Evolutionary conservation across 2,888 invertebrate species (phyloP), one percentile per base, ranked within the genome.

Genomic region (Penaeus monodon): DNA sequence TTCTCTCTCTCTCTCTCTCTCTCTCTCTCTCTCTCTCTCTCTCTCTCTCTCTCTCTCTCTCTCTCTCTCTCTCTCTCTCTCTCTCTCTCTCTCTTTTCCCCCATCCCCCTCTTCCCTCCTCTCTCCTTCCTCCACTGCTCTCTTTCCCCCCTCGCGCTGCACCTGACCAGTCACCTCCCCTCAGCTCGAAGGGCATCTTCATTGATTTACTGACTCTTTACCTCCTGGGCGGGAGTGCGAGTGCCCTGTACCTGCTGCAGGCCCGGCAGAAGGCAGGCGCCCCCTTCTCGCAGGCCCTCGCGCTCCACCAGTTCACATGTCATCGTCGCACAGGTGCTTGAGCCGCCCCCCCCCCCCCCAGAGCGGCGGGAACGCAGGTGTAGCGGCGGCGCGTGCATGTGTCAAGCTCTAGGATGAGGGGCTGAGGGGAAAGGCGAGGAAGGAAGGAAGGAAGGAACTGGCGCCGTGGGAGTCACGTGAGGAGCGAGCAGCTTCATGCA

Each of bases 41-140:
- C 74, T 76, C 74, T 38, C 74, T 76, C 74, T 76, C 44, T 76
- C 74, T 38, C 76, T 76, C 76, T 76, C 76, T 38, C 76, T 76
- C 76, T 76, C 44, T 29, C 76, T 38, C 38, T 29, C 8, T 38
- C 76, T 20, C 44, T 29, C 22, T 33, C 17, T 38, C 44, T 29
- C 38, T 38, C 74, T 76, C 44, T 38, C 76, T 27, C 29, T 33
- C 49, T 49, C 44, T 14, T 10, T 24, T 20, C 2, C 22, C 2
- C 20, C n/a, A 4, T 8, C 10, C 74, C 24, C 74, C 44, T 24
- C 14, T 10, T 6, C 76, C 44, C n/a, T 33, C 33, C 49, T 29
- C 76, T 22, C 38, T 12, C 73, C 73, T 73, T 7, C 73, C 14
- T 38, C 22, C 29, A 29, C n/a, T 22, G 12, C 29, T 38, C 73